Percentiles rank a stretch among this genome's conserved stretches.
Conservation (phyloP, 2,797 vertebrate species). For the Pantherophis alleghaniensis region DNA sequence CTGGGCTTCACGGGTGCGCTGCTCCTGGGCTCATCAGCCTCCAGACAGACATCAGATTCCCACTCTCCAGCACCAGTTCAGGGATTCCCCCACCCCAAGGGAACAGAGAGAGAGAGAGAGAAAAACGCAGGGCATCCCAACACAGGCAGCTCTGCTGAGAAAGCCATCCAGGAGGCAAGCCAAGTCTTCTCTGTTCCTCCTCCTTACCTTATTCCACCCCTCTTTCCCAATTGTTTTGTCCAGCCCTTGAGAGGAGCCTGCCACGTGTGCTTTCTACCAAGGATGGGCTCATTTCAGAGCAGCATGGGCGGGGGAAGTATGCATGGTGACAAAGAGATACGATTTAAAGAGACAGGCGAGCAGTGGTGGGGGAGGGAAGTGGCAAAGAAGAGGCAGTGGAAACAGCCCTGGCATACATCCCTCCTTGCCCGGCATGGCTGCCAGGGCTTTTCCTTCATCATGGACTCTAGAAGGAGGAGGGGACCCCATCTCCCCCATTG, state of each 20-base stretch:
- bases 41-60: too few species aligned
- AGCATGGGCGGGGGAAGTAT: not conserved
- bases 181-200: too few species aligned
- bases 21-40: too few species aligned
- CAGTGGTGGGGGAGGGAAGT: too few species aligned
- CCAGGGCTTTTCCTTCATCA: not conserved
- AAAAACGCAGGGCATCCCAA: too few species aligned
- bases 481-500: too few species aligned
- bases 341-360: conserved; percentile 57
- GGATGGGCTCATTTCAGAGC: conserved; percentile 34
- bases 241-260: conserved; percentile 48
- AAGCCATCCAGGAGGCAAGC: too few species aligned
- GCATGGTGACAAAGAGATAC: not conserved
- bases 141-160: too few species aligned
- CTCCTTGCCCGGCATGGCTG: conserved; percentile 36
- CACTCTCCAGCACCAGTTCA: too few species aligned
- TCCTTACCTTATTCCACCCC: conserved; percentile 9
- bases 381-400: not conserved
- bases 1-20: too few species aligned
- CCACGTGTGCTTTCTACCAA: not conserved
- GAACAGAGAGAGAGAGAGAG: too few species aligned
- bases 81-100: not conserved
- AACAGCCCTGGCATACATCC: conserved; percentile 36
- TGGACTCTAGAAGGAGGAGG: too few species aligned
- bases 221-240: conserved; percentile 39